These are phyloP conservation scores for Pituophis catenifer DNA, from an alignment of 2,113 vertebrate genomes.

Conservation along the genomic window DNA sequence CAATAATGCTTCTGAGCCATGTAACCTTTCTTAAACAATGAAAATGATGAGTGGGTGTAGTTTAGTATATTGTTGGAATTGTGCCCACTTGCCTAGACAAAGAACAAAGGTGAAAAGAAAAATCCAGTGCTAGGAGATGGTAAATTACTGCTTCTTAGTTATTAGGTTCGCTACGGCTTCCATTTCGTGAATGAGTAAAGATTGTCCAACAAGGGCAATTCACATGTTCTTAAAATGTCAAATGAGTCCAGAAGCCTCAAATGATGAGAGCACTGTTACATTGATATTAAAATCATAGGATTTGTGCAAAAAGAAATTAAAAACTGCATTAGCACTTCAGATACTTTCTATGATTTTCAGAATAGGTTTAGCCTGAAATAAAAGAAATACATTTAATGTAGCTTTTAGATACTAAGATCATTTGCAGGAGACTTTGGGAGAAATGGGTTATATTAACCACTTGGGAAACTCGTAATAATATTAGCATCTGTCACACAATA, in stretches of 20 bases:
- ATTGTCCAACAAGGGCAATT: background rate
- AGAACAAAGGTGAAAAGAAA: background rate
- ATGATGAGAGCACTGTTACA: background rate
- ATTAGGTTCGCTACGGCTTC: background rate
- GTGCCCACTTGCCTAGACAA: background rate
- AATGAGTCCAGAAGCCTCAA: background rate
- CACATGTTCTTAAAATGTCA: background rate
- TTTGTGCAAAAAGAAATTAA: background rate
- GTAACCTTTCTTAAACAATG: background rate
- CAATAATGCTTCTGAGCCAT: background rate
- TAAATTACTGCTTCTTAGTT: background rate
- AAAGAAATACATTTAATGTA: background rate
- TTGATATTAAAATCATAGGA: background rate
- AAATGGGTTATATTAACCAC: background rate
- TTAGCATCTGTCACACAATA: background rate
- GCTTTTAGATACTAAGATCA: background rate
- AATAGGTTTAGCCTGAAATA: background rate
- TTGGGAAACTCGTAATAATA: background rate
- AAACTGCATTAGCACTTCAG: background rate
- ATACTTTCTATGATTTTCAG: background rate
- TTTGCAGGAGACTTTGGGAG: background rate
- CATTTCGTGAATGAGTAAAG: background rate
- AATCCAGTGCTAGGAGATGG: background rate
- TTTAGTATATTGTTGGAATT: background rate
- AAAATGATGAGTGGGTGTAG: background rate